Percentiles rank a stretch among this genome's conserved stretches.
phyloP scores from a whole-genome alignment of 1,140 invertebrate genomes.

The Ostrea edulis region DNA sequence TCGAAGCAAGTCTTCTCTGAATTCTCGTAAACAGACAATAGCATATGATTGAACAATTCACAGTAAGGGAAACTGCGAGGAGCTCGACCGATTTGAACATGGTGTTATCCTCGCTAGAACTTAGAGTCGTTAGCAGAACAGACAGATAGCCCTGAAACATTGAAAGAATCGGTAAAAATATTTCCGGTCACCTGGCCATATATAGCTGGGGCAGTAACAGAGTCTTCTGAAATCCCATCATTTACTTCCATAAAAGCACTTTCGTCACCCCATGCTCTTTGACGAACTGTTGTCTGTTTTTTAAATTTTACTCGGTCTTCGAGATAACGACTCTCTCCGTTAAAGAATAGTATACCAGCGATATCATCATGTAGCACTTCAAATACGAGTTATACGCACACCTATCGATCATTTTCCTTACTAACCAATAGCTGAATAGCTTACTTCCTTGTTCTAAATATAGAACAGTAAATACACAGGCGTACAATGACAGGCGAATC shows the following conservation, averaged over 20 bases:
- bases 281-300: background rate
- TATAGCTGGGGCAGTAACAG: background rate
- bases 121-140: background rate
- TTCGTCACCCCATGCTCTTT: background rate
- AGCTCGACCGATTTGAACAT: background rate
- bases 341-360: background rate
- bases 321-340: background rate
- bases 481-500: background rate
- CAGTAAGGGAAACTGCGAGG: background rate
- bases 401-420: slow-evolving; percentile 1
- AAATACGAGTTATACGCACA: background rate
- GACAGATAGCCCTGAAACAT: background rate
- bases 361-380: background rate
- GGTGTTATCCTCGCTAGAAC: background rate
- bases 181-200: background rate
- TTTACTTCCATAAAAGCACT: background rate
- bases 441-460: slow-evolving; percentile 29
- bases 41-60: background rate
- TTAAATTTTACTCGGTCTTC: background rate
- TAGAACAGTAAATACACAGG: slow-evolving; percentile 10
- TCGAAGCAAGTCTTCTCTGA: background rate
- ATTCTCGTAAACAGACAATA: background rate
- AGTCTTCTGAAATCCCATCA: background rate
- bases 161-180: background rate
- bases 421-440: slow-evolving; percentile 33